Base-by-base conservation (phyloP, 2,113 vertebrate genomes). In the Alouatta palliata region DNA sequence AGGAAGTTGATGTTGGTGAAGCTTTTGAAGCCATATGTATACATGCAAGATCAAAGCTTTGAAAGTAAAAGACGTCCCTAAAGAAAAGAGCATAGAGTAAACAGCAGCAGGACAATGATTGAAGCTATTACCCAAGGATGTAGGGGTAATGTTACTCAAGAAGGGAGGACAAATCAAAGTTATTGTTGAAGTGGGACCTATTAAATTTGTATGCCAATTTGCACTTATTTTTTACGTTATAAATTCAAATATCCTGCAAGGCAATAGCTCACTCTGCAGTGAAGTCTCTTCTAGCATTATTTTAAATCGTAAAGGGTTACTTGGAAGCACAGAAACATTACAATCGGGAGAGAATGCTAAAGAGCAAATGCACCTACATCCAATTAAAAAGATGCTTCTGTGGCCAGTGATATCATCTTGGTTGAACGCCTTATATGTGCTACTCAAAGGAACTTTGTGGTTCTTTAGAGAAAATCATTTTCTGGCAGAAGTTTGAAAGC, bases 401-500 rank as follows among this genome's bases (percentile, higher is more conserved):
- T 96, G 37, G 1, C 0, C 70, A 61, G 49, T 23, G 45, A 95
- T 82, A 40, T 1, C 80, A 58, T 97, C 92, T 92, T 96, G 11
- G 25, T 35, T 82, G 58, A 87, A 76, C 56, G 93, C 2, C 77
- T 97, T 75, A 13, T 37, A 86, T 94, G 45, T 23, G 4, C 47
- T 97, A 76, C 52, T 95, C 49, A 91, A 96, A 95, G 90, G 40
- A 93, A n/a, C 52, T 95, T 86, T 75, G 71, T 73, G n/a, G 5
- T 92, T 81, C 49, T 97, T 94, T 90, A 9, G 3, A 97, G 47
- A 93, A 94, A 97, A 30, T 37, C 35, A 90, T 94, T 97, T 95
- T 95, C 56, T 90, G 58, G 25, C 37, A 97, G 35, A 94, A 97
- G 6, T 68, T 87, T 20, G 27, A 92, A 98, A 98, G 80, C 12